Conservation (phyloP, 1,140 invertebrate species). For the Aphis gossypii region DNA sequence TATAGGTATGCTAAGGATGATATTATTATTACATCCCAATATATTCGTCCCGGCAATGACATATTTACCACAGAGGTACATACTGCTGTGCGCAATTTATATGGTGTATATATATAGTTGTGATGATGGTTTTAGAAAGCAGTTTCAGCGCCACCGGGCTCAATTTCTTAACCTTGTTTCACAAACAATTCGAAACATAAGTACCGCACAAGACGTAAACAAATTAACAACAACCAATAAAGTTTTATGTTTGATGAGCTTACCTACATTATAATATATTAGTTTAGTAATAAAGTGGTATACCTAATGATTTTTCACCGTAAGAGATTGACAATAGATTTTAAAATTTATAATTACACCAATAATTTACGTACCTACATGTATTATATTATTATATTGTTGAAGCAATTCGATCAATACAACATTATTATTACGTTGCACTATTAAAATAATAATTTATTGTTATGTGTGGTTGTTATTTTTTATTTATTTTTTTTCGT, state of each 20-base stretch:
- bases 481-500: not conserved
- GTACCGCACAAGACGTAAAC: not conserved
- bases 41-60: not conserved
- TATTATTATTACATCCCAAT: not conserved
- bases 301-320: not conserved
- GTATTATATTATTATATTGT: not conserved
- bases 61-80: not conserved
- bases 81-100: not conserved
- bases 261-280: not conserved
- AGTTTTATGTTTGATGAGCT: not conserved
- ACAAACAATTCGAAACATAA: not conserved
- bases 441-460: not conserved
- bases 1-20: not conserved
- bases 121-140: constrained; percentile 23
- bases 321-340: not conserved
- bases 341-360: not conserved
- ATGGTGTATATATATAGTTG: not conserved
- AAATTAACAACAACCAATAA: constrained; percentile 5
- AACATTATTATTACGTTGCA: not conserved
- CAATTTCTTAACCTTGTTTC: constrained; percentile 26
- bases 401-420: not conserved
- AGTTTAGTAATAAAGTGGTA: not conserved
- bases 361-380: not conserved
- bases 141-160: not conserved
- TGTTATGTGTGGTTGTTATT: not conserved